Percentiles rank a stretch among this genome's conserved stretches.
These are phyloP conservation scores for Harpagifer antarcticus DNA, from an alignment of 2,797 vertebrate genomes.

Conservation along the genomic window DNA sequence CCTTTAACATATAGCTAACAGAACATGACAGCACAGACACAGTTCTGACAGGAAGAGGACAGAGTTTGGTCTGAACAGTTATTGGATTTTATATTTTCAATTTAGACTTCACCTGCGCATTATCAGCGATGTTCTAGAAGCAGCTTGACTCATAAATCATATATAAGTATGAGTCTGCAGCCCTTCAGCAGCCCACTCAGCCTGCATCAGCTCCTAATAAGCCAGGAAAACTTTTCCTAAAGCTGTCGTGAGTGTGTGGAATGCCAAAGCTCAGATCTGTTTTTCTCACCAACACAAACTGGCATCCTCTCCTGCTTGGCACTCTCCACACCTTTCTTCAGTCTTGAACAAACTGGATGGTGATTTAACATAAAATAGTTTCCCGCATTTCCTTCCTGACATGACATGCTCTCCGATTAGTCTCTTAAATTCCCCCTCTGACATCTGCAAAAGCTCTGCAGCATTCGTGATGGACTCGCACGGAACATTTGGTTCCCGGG, in stretches of 20 bases:
- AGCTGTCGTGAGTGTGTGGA: conserved; percentile 13
- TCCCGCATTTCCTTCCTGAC: conserved; percentile 67
- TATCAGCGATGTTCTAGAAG: neutral
- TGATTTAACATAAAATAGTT: conserved; percentile 59
- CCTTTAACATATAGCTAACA: too few species aligned
- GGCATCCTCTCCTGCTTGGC: conserved; percentile 36
- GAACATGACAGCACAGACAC: neutral
- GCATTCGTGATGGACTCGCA: conserved; percentile 48
- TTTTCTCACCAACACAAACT: conserved; percentile 25
- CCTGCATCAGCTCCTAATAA: conserved; percentile 3
- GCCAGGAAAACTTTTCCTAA: conserved; percentile 6
- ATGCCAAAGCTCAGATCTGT: conserved; percentile 33
- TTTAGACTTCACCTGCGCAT: neutral
- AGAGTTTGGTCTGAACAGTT: too few species aligned
- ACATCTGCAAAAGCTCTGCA: conserved; percentile 64
- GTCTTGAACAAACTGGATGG: conserved; percentile 45
- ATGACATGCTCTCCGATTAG: conserved; percentile 60
- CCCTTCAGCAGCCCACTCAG: conserved; percentile 9
- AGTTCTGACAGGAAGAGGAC: too few species aligned
- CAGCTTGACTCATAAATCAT: neutral
- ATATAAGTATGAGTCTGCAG: neutral
- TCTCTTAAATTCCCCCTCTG: conserved; percentile 62
- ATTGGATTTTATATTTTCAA: too few species aligned
- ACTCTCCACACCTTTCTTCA: conserved; percentile 30
- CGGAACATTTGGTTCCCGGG: conserved; percentile 35